phyloP scores from a whole-genome alignment of 2,888 invertebrate genomes.

The Artemia sinica region DNA sequence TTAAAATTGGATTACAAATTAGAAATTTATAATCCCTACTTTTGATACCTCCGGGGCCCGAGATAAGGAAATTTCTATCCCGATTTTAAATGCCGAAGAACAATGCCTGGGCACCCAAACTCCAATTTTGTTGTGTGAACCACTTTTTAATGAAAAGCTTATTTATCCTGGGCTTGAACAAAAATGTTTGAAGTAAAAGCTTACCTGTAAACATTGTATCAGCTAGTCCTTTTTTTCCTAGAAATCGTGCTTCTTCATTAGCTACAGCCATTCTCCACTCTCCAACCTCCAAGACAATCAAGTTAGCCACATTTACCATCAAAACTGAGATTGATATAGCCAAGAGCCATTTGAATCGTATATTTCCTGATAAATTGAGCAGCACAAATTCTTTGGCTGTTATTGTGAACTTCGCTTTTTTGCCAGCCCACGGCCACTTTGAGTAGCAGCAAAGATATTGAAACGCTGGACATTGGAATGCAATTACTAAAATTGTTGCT shows the following conservation, averaged over 20 bases:
- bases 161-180: too few relatives aligned
- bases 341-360: constrained; percentile 31
- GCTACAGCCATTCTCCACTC: constrained; percentile 32
- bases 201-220: constrained; percentile 4
- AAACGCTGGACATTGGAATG: constrained; percentile 9
- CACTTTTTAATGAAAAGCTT: too few relatives aligned
- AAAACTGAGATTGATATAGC: constrained; percentile 32
- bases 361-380: not conserved
- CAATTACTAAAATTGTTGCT: not conserved
- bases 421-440: not conserved
- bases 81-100: too few relatives aligned
- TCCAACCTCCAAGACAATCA: constrained; percentile 32
- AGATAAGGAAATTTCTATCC: too few relatives aligned
- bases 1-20: too few relatives aligned
- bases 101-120: too few relatives aligned
- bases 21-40: too few relatives aligned
- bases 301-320: constrained; percentile 29
- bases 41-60: too few relatives aligned
- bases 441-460: constrained; percentile 1
- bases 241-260: constrained; percentile 13
- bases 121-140: too few relatives aligned
- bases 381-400: not conserved
- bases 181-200: too few relatives aligned
- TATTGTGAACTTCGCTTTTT: not conserved
- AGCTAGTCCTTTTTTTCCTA: constrained; percentile 7